A percentile compares a stretch with the other conserved stretches of the same genome.
Conservation (phyloP, 2,113 vertebrate species). For the Conger conger region DNA sequence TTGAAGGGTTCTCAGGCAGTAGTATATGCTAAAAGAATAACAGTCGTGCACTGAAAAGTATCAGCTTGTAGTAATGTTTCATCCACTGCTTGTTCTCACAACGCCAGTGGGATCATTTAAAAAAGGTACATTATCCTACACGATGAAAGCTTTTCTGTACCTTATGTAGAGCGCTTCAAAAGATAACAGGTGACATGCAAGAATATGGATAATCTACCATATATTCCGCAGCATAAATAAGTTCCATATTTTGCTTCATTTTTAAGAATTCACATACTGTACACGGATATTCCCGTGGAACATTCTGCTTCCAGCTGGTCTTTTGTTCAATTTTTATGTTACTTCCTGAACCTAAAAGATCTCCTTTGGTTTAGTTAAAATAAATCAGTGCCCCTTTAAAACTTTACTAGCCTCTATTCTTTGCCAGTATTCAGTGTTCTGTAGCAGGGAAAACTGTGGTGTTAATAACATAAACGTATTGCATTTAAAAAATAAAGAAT, state of each 20-base stretch:
- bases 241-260: neutral
- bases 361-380: constrained; percentile 33
- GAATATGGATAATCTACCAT: constrained; percentile 1
- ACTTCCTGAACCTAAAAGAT: constrained; percentile 44
- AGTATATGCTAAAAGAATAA: constrained; percentile 2
- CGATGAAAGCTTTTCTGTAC: constrained; percentile 25
- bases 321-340: constrained; percentile 30
- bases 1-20: constrained; percentile 9
- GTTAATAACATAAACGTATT: constrained; percentile 52
- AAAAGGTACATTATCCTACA: constrained; percentile 4
- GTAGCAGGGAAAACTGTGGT: constrained; percentile 48
- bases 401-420: constrained; percentile 17
- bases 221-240: constrained; percentile 9
- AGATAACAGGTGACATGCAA: neutral
- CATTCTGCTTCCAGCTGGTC: constrained; percentile 21
- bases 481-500: constrained; percentile 46
- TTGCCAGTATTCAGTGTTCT: constrained; percentile 32
- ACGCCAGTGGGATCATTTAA: neutral
- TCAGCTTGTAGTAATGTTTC: constrained; percentile 15
- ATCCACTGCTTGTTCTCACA: constrained; percentile 26
- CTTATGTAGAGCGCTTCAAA: constrained; percentile 38
- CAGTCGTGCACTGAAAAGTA: neutral
- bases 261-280: neutral
- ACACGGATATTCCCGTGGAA: constrained; percentile 19
- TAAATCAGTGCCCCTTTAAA: constrained; percentile 23